Evolutionary conservation across 2,888 invertebrate species (phyloP).

Genomic region (Axea sp.): DNA sequence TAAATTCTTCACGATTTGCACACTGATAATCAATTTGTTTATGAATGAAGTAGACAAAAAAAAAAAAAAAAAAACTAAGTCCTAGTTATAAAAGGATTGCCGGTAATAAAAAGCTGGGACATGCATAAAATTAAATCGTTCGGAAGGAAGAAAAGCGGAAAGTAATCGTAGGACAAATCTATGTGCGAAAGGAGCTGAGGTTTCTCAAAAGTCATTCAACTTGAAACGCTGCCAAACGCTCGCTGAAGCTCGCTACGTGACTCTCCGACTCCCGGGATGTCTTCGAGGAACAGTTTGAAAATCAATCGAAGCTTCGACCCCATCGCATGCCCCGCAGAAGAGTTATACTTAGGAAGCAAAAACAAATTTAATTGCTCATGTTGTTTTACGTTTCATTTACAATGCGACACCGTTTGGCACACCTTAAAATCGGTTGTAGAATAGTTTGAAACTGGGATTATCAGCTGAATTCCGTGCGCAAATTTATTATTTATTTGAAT

Average conservation of each 20-base stretch:
- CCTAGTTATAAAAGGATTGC: no score
- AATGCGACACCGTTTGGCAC: slow-evolving; percentile 9
- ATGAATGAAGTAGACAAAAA: no score
- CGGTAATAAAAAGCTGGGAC: slow-evolving; percentile 34
- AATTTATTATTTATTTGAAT: no score
- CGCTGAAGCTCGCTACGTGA: slow-evolving; percentile 40
- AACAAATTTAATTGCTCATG: slow-evolving; percentile 40
- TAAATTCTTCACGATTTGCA: no score
- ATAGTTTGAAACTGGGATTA: no score
- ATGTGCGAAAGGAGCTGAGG: slow-evolving; percentile 55
- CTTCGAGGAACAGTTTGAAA: slow-evolving; percentile 25
- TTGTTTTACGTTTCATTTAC: slow-evolving; percentile 14
- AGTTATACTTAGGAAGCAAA: slow-evolving; percentile 24
- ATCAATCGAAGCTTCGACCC: slow-evolving; percentile 31
- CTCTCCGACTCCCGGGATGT: slow-evolving; percentile 25
- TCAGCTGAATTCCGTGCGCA: no score
- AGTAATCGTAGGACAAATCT: slow-evolving; percentile 52
- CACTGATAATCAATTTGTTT: no score
- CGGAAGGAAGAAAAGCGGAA: slow-evolving; percentile 34
- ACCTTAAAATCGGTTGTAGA: no score
- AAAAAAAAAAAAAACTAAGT: no score
- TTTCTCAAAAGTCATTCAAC: slow-evolving; percentile 59
- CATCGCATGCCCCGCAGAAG: slow-evolving; percentile 7
- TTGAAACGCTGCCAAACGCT: slow-evolving; percentile 53
- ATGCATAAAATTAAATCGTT: slow-evolving; percentile 50